A percentile compares a stretch with the other conserved stretches of the same genome.
Evolutionary conservation across 2,888 invertebrate species (phyloP).

Genomic region (Merodon equestris): DNA sequence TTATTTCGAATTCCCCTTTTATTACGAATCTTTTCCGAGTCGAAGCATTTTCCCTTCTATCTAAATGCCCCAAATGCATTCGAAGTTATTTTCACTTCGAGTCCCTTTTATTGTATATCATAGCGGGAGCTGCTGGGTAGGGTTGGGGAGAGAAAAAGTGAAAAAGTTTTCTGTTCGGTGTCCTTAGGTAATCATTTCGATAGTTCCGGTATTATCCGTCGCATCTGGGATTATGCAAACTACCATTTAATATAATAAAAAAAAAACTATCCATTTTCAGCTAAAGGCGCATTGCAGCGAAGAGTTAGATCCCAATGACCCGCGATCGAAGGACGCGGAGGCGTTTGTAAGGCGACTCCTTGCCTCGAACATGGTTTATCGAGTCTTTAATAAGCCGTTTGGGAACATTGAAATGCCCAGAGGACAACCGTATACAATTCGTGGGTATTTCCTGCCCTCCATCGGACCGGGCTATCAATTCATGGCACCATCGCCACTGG

Average conservation of each 20-base stretch:
- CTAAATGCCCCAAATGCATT: conserved; percentile 7
- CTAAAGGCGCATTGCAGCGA: conserved; percentile 68
- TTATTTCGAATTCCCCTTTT: conserved; percentile 37
- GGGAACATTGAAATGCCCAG: conserved; percentile 68
- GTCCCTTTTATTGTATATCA: background rate
- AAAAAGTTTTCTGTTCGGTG: conserved; percentile 4
- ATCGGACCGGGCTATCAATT: conserved; percentile 72
- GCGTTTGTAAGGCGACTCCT: conserved; percentile 69
- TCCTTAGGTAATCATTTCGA: background rate
- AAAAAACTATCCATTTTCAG: conserved; percentile 36
- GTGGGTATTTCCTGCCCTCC: conserved; percentile 73
- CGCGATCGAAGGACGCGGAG: conserved; percentile 58
- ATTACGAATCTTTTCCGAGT: conserved; percentile 40
- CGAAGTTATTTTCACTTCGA: background rate
- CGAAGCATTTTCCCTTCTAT: conserved; percentile 41
- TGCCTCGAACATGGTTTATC: conserved; percentile 71
- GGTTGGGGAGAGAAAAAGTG: background rate
- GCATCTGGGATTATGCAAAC: too few relatives aligned
- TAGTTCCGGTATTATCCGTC: background rate
- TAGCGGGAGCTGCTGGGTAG: background rate
- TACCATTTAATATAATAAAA: conserved; percentile 21
- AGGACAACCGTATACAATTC: conserved; percentile 71
- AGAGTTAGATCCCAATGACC: conserved; percentile 42
- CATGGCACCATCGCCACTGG: conserved; percentile 72
- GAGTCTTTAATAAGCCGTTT: conserved; percentile 69